Evolutionary conservation across 1,140 invertebrate genomes (phyloP).

Genomic region (Drosophila pseudoobscura): DNA sequence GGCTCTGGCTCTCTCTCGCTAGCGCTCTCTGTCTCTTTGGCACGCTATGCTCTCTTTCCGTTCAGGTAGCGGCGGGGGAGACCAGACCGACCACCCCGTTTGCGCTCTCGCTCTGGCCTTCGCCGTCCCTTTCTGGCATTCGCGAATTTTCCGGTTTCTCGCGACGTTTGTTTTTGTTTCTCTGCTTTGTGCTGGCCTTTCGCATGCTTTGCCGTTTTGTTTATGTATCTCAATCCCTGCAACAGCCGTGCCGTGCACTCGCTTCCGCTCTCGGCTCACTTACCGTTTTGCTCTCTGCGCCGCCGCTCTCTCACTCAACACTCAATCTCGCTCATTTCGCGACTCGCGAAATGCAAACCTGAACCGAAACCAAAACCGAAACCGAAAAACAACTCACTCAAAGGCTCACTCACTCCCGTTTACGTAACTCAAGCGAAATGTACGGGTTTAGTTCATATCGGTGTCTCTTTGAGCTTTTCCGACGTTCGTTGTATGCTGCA

Average conservation of each 20-base stretch:
- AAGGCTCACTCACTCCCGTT: conserved; percentile 39
- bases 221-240: conserved; percentile 66
- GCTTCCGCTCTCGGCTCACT: conserved; percentile 11
- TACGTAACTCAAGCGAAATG: conserved; percentile 63
- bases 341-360: conserved; percentile 11
- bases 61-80: conserved; percentile 3
- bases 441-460: conserved; percentile 17
- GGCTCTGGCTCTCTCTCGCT: neutral
- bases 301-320: conserved; percentile 28
- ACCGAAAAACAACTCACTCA: conserved; percentile 35
- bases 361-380: no score
- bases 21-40: neutral
- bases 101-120: conserved; percentile 43
- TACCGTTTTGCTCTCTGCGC: conserved; percentile 19
- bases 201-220: conserved; percentile 74
- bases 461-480: conserved; percentile 52
- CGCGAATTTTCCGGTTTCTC: conserved; percentile 52
- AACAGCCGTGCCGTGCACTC: conserved; percentile 50
- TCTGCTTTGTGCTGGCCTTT: conserved; percentile 75
- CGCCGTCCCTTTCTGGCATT: conserved; percentile 27
- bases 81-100: conserved; percentile 7
- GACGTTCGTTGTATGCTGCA: conserved; percentile 44
- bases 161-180: conserved; percentile 76
- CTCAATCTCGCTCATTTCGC: conserved; percentile 21
- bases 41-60: conserved; percentile 14